phyloP scores from a whole-genome alignment of 2,113 vertebrate species.

The Erythrocercus mccallii region DNA sequence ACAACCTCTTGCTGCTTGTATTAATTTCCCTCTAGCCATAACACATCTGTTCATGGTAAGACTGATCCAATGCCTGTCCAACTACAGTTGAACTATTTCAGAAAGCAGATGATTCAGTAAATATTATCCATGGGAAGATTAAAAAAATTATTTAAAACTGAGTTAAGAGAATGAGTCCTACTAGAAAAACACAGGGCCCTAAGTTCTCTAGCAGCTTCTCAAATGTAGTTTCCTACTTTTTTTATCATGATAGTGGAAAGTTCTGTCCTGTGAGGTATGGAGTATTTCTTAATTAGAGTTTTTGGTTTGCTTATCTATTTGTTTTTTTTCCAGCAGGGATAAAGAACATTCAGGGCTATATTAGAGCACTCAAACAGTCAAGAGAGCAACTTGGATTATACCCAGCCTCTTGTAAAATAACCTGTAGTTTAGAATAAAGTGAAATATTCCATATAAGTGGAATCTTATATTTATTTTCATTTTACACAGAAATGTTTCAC shows the following conservation, averaged over 20 bases:
- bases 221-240: neutral
- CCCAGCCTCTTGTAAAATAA: neutral
- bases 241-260: neutral
- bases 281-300: neutral
- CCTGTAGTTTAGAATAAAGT: neutral
- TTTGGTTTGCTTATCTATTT: neutral
- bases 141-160: neutral
- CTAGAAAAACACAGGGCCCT: neutral
- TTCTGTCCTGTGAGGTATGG: neutral
- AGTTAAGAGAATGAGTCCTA: neutral
- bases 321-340: neutral
- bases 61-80: neutral
- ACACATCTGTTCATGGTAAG: neutral
- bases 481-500: neutral
- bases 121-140: neutral
- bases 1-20: neutral
- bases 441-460: neutral
- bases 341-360: neutral
- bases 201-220: neutral
- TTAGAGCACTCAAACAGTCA: neutral
- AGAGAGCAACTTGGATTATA: neutral
- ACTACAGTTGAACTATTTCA: neutral
- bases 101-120: neutral
- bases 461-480: neutral
- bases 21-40: constrained; percentile 8